These are phyloP conservation scores for Lucifuga dentata DNA, from an alignment of 2,113 vertebrate genomes.

Conservation along the genomic window DNA sequence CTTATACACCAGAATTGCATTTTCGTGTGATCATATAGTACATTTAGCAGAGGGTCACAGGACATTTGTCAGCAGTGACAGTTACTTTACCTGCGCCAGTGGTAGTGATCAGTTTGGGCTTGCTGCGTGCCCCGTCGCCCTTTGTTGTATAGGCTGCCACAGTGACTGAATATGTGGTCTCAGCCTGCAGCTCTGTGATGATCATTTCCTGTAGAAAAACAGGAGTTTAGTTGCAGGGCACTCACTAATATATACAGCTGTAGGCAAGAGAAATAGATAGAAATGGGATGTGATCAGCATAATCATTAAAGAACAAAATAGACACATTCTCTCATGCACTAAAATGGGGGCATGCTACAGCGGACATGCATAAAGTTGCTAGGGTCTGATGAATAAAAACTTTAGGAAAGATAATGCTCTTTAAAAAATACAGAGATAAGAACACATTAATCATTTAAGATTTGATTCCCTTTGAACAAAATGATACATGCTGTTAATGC, in stretches of 20 bases:
- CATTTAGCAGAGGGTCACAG: conserved; percentile 4
- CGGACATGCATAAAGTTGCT: conserved; percentile 10
- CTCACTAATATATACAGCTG: conserved; percentile 14
- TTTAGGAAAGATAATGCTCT: neutral
- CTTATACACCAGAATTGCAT: conserved; percentile 2
- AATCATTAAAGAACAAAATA: conserved; percentile 17
- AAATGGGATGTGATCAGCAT: conserved; percentile 11
- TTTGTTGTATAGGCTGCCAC: conserved; percentile 98
- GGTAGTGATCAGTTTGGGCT: conserved; percentile 94
- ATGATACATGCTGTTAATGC: conserved; percentile 49
- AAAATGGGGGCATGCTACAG: conserved; percentile 22
- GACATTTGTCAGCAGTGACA: conserved; percentile 5
- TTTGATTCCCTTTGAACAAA: no score
- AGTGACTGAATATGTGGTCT: conserved; percentile 95
- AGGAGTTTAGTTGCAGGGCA: conserved; percentile 33
- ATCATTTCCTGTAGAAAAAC: conserved; percentile 91
- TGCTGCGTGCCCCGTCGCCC: conserved; percentile 98
- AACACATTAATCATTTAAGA: no score
- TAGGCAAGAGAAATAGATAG: neutral
- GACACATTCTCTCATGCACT: conserved; percentile 34
- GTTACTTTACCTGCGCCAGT: conserved; percentile 92
- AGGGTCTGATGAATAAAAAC: conserved; percentile 8
- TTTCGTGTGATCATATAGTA: conserved; percentile 3
- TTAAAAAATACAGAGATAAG: no score
- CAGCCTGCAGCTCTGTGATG: conserved; percentile 93